Base-by-base conservation (phyloP, 2,113 vertebrate species). In the Vimba vimba region DNA sequence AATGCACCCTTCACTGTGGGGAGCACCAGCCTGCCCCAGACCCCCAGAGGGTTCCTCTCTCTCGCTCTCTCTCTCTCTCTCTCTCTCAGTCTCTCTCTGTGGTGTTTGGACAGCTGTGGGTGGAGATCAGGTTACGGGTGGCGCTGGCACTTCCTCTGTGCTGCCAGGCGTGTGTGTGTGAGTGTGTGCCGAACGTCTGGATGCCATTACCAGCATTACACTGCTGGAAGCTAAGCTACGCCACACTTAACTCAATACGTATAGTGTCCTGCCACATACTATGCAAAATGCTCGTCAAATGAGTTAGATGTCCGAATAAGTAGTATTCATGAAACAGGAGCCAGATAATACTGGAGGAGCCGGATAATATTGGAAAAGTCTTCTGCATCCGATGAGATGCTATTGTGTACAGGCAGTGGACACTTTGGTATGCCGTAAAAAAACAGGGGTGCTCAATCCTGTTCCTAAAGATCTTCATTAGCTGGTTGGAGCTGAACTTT, bases 41-140 rank as follows among this genome's bases (percentile, higher is more conserved):
- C 64, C 82, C 68, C 84, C 80, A 85, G 88, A 79, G 82, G 50
- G 59, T 52, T 90, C 59, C n/a, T 6, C 91, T 85, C 59, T 52
- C 75, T 19, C 17, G n/a, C 33, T 68, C 66, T 21, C 81, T 73
- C 27, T 89, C 80, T 92, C 91, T 66, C n/a, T n/a, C n/a, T n/a
- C 60, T 92, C 93, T 50, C 89, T 50, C 45, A n/a, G 90, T 93
- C 93, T 88, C 92, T 94, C 91, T 91, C 90, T 92, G 92, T 94
- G 92, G 94, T 96, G 95, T 96, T 96, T 96, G 95, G 96, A 95
- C 97, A 97, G 96, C 96, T 97, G 96, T 96, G 96, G 95, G 95
- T 96, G 93, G 94, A 95, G 96, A 96, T 97, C 96, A 93, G 96
- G 96, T 97, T 97, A 96, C 96, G 92, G 95, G 94, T 95, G 96